A percentile compares a stretch with the other conserved stretches of the same genome.
These are phyloP conservation scores for Agapostemon virescens DNA, from an alignment of 2,888 invertebrate species.

Conservation along the genomic window DNA sequence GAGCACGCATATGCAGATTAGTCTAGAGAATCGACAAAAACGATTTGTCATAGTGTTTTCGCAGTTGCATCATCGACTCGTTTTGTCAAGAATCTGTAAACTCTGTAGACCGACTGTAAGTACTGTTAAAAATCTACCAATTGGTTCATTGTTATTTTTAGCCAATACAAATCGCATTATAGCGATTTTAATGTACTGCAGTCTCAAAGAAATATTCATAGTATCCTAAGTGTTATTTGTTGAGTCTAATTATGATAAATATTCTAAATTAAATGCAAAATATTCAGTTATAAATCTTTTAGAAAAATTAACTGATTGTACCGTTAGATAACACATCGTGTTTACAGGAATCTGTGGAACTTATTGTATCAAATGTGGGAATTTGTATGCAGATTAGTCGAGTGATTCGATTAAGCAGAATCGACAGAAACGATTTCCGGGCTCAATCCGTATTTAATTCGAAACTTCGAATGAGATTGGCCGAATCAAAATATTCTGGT, in stretches of 20 bases:
- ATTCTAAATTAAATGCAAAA: neutral
- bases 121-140: too few relatives aligned
- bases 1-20: too few relatives aligned
- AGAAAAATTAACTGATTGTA: neutral
- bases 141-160: too few relatives aligned
- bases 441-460: neutral
- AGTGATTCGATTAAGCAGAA: neutral
- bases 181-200: too few relatives aligned
- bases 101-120: too few relatives aligned
- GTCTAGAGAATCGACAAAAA: too few relatives aligned
- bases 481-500: slow-evolving; percentile 35
- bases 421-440: slow-evolving; percentile 23
- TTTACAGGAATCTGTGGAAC: neutral
- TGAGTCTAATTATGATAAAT: neutral
- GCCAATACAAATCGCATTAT: too few relatives aligned
- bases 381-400: neutral
- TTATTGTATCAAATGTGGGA: neutral
- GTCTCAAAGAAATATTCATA: neutral
- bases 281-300: neutral
- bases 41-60: too few relatives aligned
- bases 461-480: slow-evolving; percentile 11
- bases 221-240: neutral
- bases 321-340: neutral
- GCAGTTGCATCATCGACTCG: too few relatives aligned
- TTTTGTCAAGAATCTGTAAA: too few relatives aligned